phyloP scores from a whole-genome alignment of 23 tunicate species.

The Clavelina lepadiformis region DNA sequence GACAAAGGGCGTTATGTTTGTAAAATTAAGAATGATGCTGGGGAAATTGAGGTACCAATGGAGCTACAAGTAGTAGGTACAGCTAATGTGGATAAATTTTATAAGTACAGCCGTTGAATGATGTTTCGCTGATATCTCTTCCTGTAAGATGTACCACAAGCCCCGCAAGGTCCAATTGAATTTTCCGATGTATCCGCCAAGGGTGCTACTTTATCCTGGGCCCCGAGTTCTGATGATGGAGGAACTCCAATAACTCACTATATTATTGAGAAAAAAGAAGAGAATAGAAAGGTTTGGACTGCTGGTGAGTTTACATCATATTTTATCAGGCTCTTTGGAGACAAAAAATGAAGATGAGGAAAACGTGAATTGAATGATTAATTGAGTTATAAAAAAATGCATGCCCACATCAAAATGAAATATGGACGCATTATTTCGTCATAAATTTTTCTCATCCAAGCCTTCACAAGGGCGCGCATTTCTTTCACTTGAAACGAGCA shows the following conservation, averaged over 20 bases:
- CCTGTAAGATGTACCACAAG: slow-evolving; percentile 33
- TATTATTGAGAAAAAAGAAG: slow-evolving; percentile 84
- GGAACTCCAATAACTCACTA: slow-evolving; percentile 70
- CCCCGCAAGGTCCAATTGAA: slow-evolving; percentile 60
- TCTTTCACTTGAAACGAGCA: too few species aligned
- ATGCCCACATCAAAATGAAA: too few species aligned
- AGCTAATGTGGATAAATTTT: too few species aligned
- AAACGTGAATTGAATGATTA: too few species aligned
- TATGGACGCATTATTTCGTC: too few species aligned
- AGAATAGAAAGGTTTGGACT: slow-evolving; percentile 77
- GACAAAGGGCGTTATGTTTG: slow-evolving; percentile 78
- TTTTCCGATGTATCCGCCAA: slow-evolving; percentile 70
- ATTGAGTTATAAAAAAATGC: too few species aligned
- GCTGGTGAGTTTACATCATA: slow-evolving; percentile 40
- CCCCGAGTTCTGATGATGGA: slow-evolving; percentile 59
- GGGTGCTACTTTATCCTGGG: slow-evolving; percentile 76
- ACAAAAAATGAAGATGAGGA: too few species aligned
- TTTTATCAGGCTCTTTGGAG: too few species aligned
- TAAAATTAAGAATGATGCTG: slow-evolving; percentile 87
- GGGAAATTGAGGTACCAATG: slow-evolving; percentile 69
- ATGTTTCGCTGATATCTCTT: background rate
- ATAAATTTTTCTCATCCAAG: too few species aligned
- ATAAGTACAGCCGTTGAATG: background rate
- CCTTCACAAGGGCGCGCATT: too few species aligned
- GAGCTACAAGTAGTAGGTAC: slow-evolving; percentile 76